A percentile compares a stretch with the other conserved stretches of the same genome.
These are phyloP conservation scores for Pteronura brasiliensis DNA, from an alignment of 2,113 vertebrate genomes.

Conservation along the genomic window DNA sequence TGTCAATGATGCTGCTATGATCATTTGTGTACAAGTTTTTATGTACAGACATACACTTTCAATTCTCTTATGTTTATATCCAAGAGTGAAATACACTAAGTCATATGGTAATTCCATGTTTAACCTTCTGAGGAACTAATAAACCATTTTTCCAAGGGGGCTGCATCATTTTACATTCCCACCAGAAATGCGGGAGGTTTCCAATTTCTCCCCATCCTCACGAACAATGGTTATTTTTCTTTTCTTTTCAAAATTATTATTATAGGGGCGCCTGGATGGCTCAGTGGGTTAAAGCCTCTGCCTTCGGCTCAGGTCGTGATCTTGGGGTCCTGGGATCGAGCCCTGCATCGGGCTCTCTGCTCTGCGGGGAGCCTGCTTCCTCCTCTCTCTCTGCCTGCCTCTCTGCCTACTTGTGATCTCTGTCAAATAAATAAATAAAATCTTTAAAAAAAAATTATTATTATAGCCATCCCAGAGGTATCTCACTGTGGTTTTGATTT, in stretches of 20 bases:
- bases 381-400: no score
- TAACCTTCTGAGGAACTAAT: neutral
- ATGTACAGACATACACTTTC: neutral
- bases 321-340: no score
- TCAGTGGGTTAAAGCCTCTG: no score
- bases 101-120: neutral
- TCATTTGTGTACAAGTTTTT: neutral
- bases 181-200: neutral
- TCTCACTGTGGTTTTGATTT: neutral
- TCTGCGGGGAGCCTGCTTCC: no score
- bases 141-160: neutral
- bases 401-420: no score
- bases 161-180: no score
- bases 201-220: neutral
- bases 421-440: no score
- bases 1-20: neutral
- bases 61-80: neutral
- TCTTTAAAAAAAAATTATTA: no score
- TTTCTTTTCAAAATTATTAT: neutral
- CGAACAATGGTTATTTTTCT: neutral
- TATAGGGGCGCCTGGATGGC: no score
- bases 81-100: neutral
- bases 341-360: no score
- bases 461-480: neutral
- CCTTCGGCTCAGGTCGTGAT: no score